Evolutionary conservation across 2,797 vertebrate species (phyloP).

Genomic region (Pseudochaenichthys georgianus): DNA sequence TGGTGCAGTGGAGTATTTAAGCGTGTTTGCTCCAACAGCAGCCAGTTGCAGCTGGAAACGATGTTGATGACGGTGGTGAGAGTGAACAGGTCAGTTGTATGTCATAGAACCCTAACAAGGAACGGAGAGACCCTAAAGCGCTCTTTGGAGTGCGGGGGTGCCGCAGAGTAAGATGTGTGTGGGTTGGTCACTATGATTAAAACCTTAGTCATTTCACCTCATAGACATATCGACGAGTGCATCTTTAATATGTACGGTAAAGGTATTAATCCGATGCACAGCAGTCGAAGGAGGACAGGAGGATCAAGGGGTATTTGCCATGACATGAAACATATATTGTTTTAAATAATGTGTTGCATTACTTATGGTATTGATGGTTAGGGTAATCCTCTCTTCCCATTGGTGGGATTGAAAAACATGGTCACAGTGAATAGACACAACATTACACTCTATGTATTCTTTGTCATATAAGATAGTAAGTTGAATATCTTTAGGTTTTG

Average conservation of each 20-base stretch:
- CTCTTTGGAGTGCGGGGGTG: not conserved
- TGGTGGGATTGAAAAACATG: too few relatives aligned
- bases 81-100: not conserved
- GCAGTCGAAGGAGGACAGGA: not conserved
- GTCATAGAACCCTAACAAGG: not conserved
- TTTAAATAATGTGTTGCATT: not conserved
- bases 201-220: not conserved
- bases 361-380: not conserved
- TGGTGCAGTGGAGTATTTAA: not conserved
- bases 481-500: too few relatives aligned
- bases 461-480: not conserved
- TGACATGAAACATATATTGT: conserved; percentile 3
- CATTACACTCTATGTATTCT: not conserved
- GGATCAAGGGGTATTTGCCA: not conserved
- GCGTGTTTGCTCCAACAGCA: not conserved
- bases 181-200: not conserved
- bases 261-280: not conserved
- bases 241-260: not conserved
- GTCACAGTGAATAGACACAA: not conserved
- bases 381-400: not conserved
- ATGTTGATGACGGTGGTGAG: not conserved
- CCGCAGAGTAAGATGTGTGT: not conserved
- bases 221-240: not conserved
- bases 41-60: accelerated
- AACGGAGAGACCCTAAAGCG: not conserved